Conservation (phyloP, 2,888 invertebrate genomes). For the Bombylius major region DNA sequence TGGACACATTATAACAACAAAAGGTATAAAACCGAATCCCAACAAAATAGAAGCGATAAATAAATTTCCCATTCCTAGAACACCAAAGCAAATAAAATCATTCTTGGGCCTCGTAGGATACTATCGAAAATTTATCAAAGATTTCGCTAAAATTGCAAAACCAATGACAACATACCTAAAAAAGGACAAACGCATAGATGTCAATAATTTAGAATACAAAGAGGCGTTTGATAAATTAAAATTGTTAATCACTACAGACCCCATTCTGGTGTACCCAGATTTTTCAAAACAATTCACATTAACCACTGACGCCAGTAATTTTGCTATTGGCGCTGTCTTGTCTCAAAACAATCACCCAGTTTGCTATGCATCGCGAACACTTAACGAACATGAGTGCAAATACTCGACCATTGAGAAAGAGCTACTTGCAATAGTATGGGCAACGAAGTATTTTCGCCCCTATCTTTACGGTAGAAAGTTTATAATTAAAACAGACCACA, state of each 20-base stretch:
- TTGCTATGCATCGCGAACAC: conserved; percentile 18
- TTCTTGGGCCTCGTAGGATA: conserved; percentile 6
- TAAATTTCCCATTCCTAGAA: neutral
- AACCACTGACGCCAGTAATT: conserved; percentile 21
- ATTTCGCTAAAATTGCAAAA: conserved; percentile 3
- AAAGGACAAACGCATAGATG: conserved; percentile 4
- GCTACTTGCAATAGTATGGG: conserved; percentile 23
- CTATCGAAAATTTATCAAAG: conserved; percentile 4
- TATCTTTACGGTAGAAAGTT: conserved; percentile 27
- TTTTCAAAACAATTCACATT: conserved; percentile 21
- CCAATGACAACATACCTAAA: conserved; percentile 3
- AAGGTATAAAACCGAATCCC: conserved; percentile 19
- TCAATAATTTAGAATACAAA: conserved; percentile 16
- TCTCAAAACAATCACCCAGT: conserved; percentile 19
- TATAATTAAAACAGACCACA: conserved; percentile 29
- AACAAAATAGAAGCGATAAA: neutral
- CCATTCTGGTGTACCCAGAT: conserved; percentile 10
- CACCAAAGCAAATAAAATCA: conserved; percentile 6
- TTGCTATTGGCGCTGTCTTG: conserved; percentile 19
- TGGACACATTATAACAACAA: conserved; percentile 18
- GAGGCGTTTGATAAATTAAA: conserved; percentile 6
- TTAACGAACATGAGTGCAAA: conserved; percentile 15
- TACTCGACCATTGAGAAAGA: conserved; percentile 24
- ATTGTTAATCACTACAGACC: conserved; percentile 9
- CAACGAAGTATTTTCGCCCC: conserved; percentile 23